Conservation (phyloP, 2,797 vertebrate species). For the Intellagama lesueurii region DNA sequence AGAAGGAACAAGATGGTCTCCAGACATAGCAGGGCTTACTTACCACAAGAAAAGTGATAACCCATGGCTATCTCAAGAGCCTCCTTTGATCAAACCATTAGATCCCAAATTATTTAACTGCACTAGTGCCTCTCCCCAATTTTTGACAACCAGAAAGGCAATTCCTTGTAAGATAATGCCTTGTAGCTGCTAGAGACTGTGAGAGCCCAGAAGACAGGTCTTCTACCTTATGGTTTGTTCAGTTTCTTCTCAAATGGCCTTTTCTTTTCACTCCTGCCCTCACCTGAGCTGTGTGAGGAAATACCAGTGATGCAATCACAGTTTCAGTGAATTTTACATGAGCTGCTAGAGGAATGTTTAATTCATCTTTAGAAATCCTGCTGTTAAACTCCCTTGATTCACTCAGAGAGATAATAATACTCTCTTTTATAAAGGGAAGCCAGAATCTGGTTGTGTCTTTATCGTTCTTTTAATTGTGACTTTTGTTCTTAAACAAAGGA, state of each 20-base stretch:
- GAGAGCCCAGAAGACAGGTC: background rate
- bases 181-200: background rate
- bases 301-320: constrained; percentile 20
- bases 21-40: too few relatives aligned
- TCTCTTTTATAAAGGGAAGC: constrained; percentile 42
- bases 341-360: constrained; percentile 43
- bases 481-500: constrained; percentile 64
- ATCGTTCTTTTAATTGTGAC: constrained; percentile 67
- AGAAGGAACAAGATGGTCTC: background rate
- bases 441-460: constrained; percentile 50
- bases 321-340: constrained; percentile 11
- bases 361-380: constrained; percentile 40
- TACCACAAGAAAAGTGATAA: too few relatives aligned
- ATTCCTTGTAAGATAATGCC: background rate
- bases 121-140: background rate
- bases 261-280: background rate
- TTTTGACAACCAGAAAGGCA: background rate
- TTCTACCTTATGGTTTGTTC: background rate
- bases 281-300: constrained; percentile 19
- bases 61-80: background rate
- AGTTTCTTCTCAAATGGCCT: background rate
- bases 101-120: background rate
- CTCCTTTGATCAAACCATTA: background rate
- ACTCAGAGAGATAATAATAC: constrained; percentile 30
- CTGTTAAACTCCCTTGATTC: constrained; percentile 49